Percentiles rank a stretch among this genome's conserved stretches.
These are phyloP conservation scores for Amphimallon solstitiale DNA, from an alignment of 2,888 invertebrate genomes.

Conservation along the genomic window DNA sequence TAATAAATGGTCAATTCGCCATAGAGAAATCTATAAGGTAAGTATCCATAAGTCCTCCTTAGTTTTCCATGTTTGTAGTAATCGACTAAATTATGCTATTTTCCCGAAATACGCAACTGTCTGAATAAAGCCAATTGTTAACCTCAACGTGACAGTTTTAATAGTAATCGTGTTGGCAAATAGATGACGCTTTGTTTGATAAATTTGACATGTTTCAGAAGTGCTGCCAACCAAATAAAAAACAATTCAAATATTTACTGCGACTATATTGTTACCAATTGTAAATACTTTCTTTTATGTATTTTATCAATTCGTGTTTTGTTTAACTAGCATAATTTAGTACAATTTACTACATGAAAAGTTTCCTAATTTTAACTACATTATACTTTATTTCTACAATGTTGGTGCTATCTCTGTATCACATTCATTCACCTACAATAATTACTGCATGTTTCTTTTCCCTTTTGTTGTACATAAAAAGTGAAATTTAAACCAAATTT, in stretches of 20 bases:
- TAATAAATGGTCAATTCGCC: constrained; percentile 50
- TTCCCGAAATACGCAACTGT: too few species aligned
- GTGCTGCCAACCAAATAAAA: too few species aligned
- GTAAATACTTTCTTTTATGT: too few species aligned
- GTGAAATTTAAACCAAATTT: constrained; percentile 35
- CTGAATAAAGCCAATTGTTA: too few species aligned
- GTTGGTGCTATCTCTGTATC: constrained; percentile 37
- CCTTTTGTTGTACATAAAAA: constrained; percentile 30
- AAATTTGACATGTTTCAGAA: too few species aligned
- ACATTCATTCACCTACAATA: constrained; percentile 16
- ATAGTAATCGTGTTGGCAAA: background rate
- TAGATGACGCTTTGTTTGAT: too few species aligned
- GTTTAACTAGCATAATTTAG: constrained; percentile 1
- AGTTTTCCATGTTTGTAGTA: constrained; percentile 21
- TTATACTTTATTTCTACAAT: background rate
- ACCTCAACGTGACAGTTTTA: background rate
- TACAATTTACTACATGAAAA: constrained; percentile 11
- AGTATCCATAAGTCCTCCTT: constrained; percentile 43
- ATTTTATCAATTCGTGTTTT: constrained; percentile 14
- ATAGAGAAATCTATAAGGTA: constrained; percentile 54
- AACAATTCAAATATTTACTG: too few species aligned
- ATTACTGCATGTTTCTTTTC: constrained; percentile 32
- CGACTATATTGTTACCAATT: too few species aligned
- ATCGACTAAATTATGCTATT: constrained; percentile 3
- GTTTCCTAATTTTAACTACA: constrained; percentile 18